Evolutionary conservation across 2,888 invertebrate species (phyloP), one percentile per base, ranked within the genome.

Genomic region (Cremastinae sp.): DNA sequence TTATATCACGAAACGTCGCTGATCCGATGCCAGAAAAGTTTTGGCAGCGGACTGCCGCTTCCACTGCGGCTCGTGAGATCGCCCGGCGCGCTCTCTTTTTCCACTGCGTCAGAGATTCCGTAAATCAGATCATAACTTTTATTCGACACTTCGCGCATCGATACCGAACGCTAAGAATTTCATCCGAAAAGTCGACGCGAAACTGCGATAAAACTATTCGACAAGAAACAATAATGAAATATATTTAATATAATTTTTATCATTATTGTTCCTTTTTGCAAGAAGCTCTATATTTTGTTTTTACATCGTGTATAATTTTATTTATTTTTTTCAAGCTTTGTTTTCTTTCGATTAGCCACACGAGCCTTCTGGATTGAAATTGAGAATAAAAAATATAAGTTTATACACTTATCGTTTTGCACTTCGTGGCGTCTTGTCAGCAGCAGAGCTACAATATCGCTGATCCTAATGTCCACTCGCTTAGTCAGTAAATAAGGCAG

Each of bases 401-500:
- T 43, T 14, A 7, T 41, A 36, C n/a, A n/a, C 49, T 51, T 58
- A 8, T 20, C 16, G 45, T 16, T 38, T 41, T 38, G n/a, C 10
- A 20, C 12, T 36, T 43, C 45, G 34, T 45, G 59, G 49, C 2
- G 12, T 8, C 10, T 49, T 69, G 64, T 64, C 69, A 36, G 49
- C 56, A 56, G 45, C 38, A 47, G 22, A 56, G 49, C 22, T 49
- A 22, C 36, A 74, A 62, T 49, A 74, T 69, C 74, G 58, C 69
- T 64, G 74, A 64, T 58, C 64, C 41, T 9, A 22, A 14, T 45
- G 43, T 56, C 58, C 49, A 38, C 36, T 45, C 49, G 74, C 70
- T 59, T 45, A 58, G 68, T 64, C 74, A 34, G 61, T 38, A 34
- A 36, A 56, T 43, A 22, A 54, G 51, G 58, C 18, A 18, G 7